Evolutionary conservation across 2,888 invertebrate genomes (phyloP).

Genomic region (Cephus runcator): DNA sequence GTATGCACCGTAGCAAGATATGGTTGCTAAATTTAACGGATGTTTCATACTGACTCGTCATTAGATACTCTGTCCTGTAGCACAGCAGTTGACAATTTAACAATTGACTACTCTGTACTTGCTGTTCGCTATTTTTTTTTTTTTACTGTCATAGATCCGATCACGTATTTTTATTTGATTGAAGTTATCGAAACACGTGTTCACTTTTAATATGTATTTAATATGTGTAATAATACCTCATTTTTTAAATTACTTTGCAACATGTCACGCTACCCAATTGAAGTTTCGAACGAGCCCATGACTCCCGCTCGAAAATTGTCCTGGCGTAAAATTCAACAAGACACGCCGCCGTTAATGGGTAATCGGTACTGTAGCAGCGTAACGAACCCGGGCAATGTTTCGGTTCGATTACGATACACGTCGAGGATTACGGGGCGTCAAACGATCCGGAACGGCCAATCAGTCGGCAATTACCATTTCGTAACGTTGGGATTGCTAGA

Average conservation of each 20-base stretch:
- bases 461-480: conserved; percentile 16
- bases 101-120: neutral
- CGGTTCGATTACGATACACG: conserved; percentile 9
- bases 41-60: neutral
- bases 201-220: neutral
- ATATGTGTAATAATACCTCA: no score
- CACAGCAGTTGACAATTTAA: neutral
- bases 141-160: neutral
- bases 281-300: neutral
- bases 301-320: neutral
- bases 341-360: neutral
- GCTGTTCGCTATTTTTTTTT: neutral
- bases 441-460: conserved; percentile 11
- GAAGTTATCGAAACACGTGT: neutral
- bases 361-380: neutral
- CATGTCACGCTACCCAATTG: neutral
- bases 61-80: neutral
- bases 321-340: neutral
- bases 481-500: neutral
- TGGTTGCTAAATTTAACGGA: neutral
- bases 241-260: neutral
- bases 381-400: neutral
- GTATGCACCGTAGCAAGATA: neutral
- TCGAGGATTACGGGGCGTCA: conserved; percentile 11
- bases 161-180: neutral